These are phyloP conservation scores for Ptilorrhoa leucosticta DNA, from an alignment of 2,113 vertebrate species.

Conservation along the genomic window DNA sequence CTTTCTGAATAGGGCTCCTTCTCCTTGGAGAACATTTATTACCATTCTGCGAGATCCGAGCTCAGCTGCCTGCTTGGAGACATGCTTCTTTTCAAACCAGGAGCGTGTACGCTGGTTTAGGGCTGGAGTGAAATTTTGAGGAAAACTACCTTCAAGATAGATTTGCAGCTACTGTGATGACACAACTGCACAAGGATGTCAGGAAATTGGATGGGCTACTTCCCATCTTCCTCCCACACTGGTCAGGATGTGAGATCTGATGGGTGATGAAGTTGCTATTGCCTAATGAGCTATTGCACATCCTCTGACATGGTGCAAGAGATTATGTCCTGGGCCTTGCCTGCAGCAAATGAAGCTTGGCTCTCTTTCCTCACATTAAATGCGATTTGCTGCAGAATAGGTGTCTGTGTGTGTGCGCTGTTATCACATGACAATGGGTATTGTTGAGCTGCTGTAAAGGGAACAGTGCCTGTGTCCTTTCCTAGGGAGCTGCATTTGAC, in stretches of 20 bases:
- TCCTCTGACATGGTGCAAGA: neutral
- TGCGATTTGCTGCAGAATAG: neutral
- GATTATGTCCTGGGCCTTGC: neutral
- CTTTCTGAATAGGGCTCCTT: neutral
- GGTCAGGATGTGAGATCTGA: neutral
- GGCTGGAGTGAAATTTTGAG: neutral
- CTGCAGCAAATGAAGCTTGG: conserved; percentile 1
- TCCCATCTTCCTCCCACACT: neutral
- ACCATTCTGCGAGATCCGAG: neutral
- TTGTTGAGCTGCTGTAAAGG: neutral
- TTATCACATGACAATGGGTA: neutral
- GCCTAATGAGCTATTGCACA: conserved; percentile 7
- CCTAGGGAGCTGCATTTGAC: neutral
- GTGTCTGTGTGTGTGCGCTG: neutral
- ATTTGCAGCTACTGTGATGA: neutral
- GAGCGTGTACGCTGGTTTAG: neutral
- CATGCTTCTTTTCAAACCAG: neutral
- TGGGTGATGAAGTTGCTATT: neutral
- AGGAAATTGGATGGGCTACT: neutral
- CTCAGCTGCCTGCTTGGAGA: neutral
- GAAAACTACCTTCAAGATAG: neutral
- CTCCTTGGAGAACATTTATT: neutral
- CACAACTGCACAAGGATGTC: neutral
- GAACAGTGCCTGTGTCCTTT: neutral
- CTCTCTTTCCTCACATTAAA: neutral